Base-by-base conservation (phyloP, 2,113 vertebrate species). In the Hemicordylus capensis region DNA sequence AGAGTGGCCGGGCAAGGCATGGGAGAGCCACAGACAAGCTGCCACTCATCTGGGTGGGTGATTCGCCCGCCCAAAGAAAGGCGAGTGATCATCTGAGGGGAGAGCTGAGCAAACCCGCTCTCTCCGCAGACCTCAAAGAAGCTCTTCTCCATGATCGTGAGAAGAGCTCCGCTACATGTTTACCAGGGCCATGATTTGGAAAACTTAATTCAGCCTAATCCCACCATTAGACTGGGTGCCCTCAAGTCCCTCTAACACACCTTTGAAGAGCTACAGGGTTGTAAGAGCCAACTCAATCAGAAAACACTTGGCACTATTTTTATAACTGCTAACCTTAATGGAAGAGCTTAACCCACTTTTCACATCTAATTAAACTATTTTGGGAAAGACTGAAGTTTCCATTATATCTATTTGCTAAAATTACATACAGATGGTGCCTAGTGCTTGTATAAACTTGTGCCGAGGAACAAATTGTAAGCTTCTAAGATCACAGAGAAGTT, bases 381-480 rank as follows among this genome's bases (percentile, higher is more conserved):
- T n/a, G 46, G 15, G 87, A 92, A 67, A 0, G 1, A 85, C 86
- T 86, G 42, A 88, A 86, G 77, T 89, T 85, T 88, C 58, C 22
- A 31, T 80, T 90, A 6, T 17, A 89, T 90, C 74, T 93, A 66
- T 89, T 88, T 66, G 80, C 87, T 93, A 93, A 92, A 93, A 91
- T 56, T 22, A 80, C 1, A 0, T 89, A 80, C 93, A 95, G 93
- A 94, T 93, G 93, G 92, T 91, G 63, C 87, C 70, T 44, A n/a
- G 93, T 87, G 81, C 95, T 92, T 96, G 96, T 94, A 93, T 93
- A 92, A 95, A 95, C 96, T 91, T 96, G 95, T 87, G 90, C 92
- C 89, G 91, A 89, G 83, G 93, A 95, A 95, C 93, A 97, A 96
- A 96, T 96, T 94, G 95, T 94, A 96, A 95, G 95, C 94, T 95